Base-by-base conservation (phyloP, 2,888 invertebrate genomes). In the Noctua janthe region DNA sequence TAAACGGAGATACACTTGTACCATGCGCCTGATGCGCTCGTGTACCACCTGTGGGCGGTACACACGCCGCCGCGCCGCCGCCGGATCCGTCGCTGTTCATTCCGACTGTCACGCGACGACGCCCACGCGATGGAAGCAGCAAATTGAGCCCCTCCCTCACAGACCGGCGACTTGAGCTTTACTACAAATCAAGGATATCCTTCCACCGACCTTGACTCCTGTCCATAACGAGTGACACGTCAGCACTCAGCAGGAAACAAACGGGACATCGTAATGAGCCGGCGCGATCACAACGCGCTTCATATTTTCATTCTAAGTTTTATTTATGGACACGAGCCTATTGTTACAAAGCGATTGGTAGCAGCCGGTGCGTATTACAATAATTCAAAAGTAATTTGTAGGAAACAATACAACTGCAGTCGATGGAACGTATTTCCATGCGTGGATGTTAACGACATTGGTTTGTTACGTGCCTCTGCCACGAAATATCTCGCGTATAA, bases 181-280 rank as follows among this genome's bases (percentile, higher is more conserved):
- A 70, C 78, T 78, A 78, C 78, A 85, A 91, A 91, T 91, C 82
- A 87, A 91, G 86, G 81, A 86, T 85, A 86, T 92, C 92, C 91
- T 91, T 81, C 82, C 82, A 77, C 74, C 71, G 78, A 73, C 82
- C 80, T 82, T 78, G 74, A 75, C 81, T 73, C 74, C 74, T 39
- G 76, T 17, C 47, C 47, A 29, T 35, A 49, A 10, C n/a, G 75
- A 78, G 35, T 47, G 64, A 49, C 51, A 23, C 59, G 59, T 71
- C 71, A 4, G 74, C 64, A n/a, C 69, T 6, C 35, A 77, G 54
- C 78, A 71, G 64, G 59, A 59, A 64, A 39, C 69, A 15, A 17
- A 20, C 66, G 51, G 49, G 51, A 71, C 62, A 20, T 11, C 15
- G 29, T 54, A 10, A 43, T 8, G 71, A 43, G 62, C 70, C 23